Evolutionary conservation across 35 echinoderm and acorn worm species (phyloP).

Genomic region (Apostichopus californicus): DNA sequence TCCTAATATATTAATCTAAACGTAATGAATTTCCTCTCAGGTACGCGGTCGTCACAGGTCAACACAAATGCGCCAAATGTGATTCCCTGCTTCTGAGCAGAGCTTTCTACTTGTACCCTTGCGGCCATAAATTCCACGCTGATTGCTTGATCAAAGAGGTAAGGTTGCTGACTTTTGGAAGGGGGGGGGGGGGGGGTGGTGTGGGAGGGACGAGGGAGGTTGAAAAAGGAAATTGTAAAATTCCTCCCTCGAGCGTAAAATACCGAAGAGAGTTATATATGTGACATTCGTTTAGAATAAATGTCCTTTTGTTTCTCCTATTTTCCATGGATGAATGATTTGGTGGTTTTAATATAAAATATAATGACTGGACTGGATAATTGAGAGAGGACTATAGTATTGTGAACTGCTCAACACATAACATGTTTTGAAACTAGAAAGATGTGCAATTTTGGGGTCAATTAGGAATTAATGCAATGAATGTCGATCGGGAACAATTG

Average conservation of each 20-base stretch:
- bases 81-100: constrained; percentile 79
- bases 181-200: too few species aligned
- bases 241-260: not conserved
- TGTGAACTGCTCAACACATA: too few species aligned
- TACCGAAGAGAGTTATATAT: too few species aligned
- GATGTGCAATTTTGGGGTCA: too few species aligned
- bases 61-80: constrained; percentile 95
- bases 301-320: too few species aligned
- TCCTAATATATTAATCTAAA: too few species aligned
- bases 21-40: constrained; percentile 49
- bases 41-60: constrained; percentile 90
- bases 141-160: constrained; percentile 96
- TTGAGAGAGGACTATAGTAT: not conserved
- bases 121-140: constrained; percentile 95
- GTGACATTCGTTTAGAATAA: too few species aligned
- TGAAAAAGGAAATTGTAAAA: not conserved
- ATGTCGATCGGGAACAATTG: too few species aligned
- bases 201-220: too few species aligned
- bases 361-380: too few species aligned
- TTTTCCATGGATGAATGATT: not conserved
- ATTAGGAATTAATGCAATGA: too few species aligned
- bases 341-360: not conserved
- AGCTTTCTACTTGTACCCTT: constrained; percentile 95
- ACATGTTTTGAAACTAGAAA: too few species aligned
- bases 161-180: not conserved